Conservation (phyloP, 2,113 vertebrate genomes). For the Zonotrichia leucophrys region DNA sequence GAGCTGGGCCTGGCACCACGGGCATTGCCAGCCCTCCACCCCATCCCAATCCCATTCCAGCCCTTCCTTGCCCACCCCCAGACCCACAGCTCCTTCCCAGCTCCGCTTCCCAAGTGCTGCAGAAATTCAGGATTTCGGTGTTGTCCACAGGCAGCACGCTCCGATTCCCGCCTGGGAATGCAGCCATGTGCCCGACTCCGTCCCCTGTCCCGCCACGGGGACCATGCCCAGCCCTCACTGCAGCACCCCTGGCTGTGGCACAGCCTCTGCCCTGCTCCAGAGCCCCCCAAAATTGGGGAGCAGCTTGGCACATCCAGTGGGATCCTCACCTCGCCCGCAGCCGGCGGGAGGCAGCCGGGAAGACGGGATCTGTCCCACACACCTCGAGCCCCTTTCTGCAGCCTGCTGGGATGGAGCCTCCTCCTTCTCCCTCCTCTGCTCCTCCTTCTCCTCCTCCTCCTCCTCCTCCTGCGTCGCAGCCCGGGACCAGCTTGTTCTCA, state of each 20-base stretch:
- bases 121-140: fast-evolving
- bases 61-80: neutral
- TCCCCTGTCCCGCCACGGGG: neutral
- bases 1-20: neutral
- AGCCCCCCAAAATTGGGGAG: neutral
- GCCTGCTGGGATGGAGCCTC: neutral
- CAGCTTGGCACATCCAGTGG: fast-evolving
- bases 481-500: conserved; percentile 87
- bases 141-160: neutral
- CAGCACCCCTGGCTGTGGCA: neutral
- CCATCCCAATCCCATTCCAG: neutral
- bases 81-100: fast-evolving
- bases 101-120: fast-evolving
- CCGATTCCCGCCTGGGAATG: fast-evolving
- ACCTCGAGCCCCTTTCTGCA: neutral
- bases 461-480: conserved; percentile 56
- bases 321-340: neutral
- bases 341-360: neutral
- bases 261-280: neutral
- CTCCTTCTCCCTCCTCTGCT: neutral
- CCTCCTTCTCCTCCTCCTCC: neutral
- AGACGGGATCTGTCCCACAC: neutral
- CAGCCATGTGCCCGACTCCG: neutral
- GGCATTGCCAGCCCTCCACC: neutral
- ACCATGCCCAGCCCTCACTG: neutral